Evolutionary conservation across 2,113 vertebrate species (phyloP), one percentile per base, ranked within the genome.

Genomic region (Aix galericulata): DNA sequence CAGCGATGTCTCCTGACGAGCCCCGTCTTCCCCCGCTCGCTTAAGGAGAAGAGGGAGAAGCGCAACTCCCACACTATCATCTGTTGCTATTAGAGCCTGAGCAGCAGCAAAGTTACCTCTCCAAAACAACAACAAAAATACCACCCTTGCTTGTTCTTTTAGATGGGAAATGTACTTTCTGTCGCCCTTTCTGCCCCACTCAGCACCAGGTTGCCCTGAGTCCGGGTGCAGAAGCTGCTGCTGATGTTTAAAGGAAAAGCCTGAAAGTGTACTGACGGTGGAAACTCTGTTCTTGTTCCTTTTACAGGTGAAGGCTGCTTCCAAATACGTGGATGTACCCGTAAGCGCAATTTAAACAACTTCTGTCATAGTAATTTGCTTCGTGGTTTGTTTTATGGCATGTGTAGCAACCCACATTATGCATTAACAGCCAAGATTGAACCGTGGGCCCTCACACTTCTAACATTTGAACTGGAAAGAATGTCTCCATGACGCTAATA

Each of bases 321-420:
- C 99, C 96, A 99, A 99, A 98, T 99, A 99, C 75, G 99, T 99
- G 98, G 99, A 99, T 87, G 99, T 99, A 91, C 99, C 99, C 92
- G 99, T 99, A 99, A 99, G 99, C 99, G 96, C 97, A 91, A 93
- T 96, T 97, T 96, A 96, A 95, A 97, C 72, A 92, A 94, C 95
- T 94, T 74, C 93, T 97, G 95, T 88, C 62, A 5, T 69, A 92
- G 89, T 86, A 86, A 86, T 93, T 91, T 91, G 81, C 75, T 88
- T 95, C 7, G 4, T 86, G 60, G 69, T 94, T 92, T 83, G 82
- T 60, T 91, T 94, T 88, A 80, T 87, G 92, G 92, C 86, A 67
- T 91, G 77, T 88, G 73, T 86, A 86, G 40, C 89, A 91, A 66
- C 82, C 73, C 89, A 86, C 88, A 2, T 82, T 53, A 81, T 46